These are phyloP conservation scores for Chromobotia macracanthus DNA, from an alignment of 2,797 vertebrate species.

Conservation along the genomic window DNA sequence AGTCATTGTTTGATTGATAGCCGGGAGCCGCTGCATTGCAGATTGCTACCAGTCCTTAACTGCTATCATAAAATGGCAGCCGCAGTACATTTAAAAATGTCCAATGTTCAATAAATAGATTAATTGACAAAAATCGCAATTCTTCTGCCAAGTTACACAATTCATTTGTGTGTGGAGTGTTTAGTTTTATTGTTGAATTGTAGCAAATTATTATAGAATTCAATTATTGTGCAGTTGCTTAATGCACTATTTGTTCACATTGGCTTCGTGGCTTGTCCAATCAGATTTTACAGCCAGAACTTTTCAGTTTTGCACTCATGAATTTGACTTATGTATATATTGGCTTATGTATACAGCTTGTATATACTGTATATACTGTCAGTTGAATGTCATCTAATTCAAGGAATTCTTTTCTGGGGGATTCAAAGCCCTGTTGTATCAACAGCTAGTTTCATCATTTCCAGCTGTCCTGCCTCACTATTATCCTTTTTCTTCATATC, in stretches of 20 bases:
- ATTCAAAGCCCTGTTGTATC: neutral
- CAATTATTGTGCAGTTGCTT: too few relatives aligned
- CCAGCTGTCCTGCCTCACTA: neutral
- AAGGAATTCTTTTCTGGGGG: neutral
- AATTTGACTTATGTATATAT: neutral
- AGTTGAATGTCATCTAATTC: too few relatives aligned
- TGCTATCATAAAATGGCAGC: slow-evolving; percentile 22
- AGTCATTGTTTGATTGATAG: slow-evolving; percentile 16
- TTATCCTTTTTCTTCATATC: neutral
- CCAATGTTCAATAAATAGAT: neutral
- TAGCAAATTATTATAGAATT: too few relatives aligned
- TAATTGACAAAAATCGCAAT: neutral
- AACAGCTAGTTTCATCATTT: neutral
- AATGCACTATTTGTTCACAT: too few relatives aligned
- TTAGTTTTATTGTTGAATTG: too few relatives aligned
- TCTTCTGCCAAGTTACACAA: neutral
- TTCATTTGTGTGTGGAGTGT: neutral
- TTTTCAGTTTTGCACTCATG: neutral
- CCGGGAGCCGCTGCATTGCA: neutral
- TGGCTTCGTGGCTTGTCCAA: neutral
- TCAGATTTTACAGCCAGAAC: neutral
- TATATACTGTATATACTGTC: neutral
- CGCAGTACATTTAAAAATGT: neutral
- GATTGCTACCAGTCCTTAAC: slow-evolving; percentile 1
- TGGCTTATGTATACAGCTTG: neutral